These are phyloP conservation scores for Amphibalanus amphitrite DNA, from an alignment of 1,140 invertebrate genomes.

Conservation along the genomic window DNA sequence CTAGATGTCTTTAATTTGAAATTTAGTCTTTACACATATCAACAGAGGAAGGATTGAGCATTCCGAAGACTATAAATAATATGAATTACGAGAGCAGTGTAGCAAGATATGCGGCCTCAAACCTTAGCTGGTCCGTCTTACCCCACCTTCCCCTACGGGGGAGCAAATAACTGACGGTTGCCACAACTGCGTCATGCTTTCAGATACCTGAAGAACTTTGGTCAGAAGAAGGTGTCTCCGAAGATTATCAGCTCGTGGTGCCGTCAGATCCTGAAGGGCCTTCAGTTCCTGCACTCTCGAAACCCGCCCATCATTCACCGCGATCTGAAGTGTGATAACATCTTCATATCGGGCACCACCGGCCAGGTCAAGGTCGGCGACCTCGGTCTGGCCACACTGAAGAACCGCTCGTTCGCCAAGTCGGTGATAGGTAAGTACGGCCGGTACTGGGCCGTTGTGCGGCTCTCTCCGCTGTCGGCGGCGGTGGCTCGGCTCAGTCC, in stretches of 20 bases:
- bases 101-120: too few relatives aligned
- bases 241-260: constrained; percentile 73
- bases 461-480: not conserved
- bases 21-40: too few relatives aligned
- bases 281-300: constrained; percentile 91
- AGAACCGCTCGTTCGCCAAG: constrained; percentile 98
- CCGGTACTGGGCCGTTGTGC: not conserved
- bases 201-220: constrained; percentile 18
- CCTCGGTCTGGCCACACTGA: constrained; percentile 90
- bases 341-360: constrained; percentile 96
- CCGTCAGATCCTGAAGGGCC: constrained; percentile 93
- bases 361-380: constrained; percentile 99
- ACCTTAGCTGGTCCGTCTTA: too few relatives aligned
- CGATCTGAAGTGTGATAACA: constrained; percentile 90
- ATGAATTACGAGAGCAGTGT: too few relatives aligned
- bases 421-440: constrained; percentile 72
- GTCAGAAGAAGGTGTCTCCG: constrained; percentile 30
- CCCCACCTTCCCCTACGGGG: too few relatives aligned
- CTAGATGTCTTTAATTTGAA: too few relatives aligned
- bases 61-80: too few relatives aligned
- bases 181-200: not conserved
- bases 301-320: constrained; percentile 94
- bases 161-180: too few relatives aligned
- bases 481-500: not conserved
- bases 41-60: too few relatives aligned